Conservation (phyloP, 2,888 invertebrate genomes). For the Cremastinae sp. region DNA sequence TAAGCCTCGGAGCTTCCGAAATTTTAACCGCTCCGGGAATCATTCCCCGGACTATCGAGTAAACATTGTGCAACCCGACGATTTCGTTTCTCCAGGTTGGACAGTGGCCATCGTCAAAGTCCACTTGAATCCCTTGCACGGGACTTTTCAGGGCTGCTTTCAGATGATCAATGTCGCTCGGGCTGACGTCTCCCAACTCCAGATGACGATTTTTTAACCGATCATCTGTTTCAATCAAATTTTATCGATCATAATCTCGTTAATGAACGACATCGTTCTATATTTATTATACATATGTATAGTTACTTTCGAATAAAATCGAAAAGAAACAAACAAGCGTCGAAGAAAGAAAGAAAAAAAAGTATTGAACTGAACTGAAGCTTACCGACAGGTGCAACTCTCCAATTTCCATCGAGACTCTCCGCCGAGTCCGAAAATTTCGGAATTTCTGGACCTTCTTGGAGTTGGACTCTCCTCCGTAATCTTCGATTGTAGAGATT, state of each 20-base stretch:
- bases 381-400: constrained; percentile 82
- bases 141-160: constrained; percentile 82
- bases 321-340: neutral
- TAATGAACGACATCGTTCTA: too few relatives aligned
- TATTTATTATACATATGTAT: neutral
- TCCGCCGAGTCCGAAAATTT: constrained; percentile 81
- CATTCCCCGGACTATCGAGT: constrained; percentile 81
- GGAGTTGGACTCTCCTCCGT: constrained; percentile 77
- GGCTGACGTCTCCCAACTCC: constrained; percentile 85
- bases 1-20: constrained; percentile 83
- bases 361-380: constrained; percentile 68
- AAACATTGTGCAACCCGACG: constrained; percentile 84
- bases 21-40: constrained; percentile 82
- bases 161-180: constrained; percentile 83
- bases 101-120: constrained; percentile 88
- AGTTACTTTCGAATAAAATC: neutral
- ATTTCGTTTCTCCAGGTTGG: constrained; percentile 88
- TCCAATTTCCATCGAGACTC: constrained; percentile 81
- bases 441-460: constrained; percentile 73
- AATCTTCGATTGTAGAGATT: constrained; percentile 80
- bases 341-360: constrained; percentile 11
- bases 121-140: constrained; percentile 84
- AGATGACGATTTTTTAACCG: constrained; percentile 81
- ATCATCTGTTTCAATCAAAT: constrained; percentile 54
- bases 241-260: neutral